Evolutionary conservation across 2,113 vertebrate species (phyloP), one percentile per base, ranked within the genome.

Genomic region (Illadopsis cleaveri): DNA sequence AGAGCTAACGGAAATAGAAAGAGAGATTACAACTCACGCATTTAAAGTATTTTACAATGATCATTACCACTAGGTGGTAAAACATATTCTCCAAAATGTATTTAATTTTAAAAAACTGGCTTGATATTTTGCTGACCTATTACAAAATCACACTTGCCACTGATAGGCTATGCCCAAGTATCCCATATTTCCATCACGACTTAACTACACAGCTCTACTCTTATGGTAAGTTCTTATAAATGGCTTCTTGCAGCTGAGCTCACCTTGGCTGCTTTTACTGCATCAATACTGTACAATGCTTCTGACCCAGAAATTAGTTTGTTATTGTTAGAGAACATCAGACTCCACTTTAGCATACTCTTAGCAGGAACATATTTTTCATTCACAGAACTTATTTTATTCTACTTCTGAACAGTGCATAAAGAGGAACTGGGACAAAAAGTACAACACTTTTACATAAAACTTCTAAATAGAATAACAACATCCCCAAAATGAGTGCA

Each of bases 301-400:
- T 87, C 88, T 93, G 73, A 96, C 37, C 54, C 78, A 78, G 82
- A 89, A 78, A 82, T 15, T 4, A 93, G 77, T 94, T 28, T 37
- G 15, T 54, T 65, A n/a, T 9, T 96, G 40, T 21, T 72, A 93
- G 78, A 89, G 84, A 97, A 96, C 53, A 91, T 60, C 71, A 94
- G 77, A 91, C 66, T 76, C 70, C 84, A 64, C 25, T 79, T 78
- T 3, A 86, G 66, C 71, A 78, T 93, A 45, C 61, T 70, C 51
- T 51, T 18, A 35, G 57, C 68, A 82, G 73, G 90, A 95, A 92
- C 37, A 68, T 20, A 5, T 94, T 97, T 95, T 94, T 70, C 12
- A 15, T 27, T 79, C 90, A 93, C 77, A 91, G 50, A 96, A 64
- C 48, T 50, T 35, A 64, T n/a, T 37, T 96, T 73, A 89, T 58